Base-by-base conservation (phyloP, 2,797 vertebrate species). In the Pseudopleuronectes americanus region DNA sequence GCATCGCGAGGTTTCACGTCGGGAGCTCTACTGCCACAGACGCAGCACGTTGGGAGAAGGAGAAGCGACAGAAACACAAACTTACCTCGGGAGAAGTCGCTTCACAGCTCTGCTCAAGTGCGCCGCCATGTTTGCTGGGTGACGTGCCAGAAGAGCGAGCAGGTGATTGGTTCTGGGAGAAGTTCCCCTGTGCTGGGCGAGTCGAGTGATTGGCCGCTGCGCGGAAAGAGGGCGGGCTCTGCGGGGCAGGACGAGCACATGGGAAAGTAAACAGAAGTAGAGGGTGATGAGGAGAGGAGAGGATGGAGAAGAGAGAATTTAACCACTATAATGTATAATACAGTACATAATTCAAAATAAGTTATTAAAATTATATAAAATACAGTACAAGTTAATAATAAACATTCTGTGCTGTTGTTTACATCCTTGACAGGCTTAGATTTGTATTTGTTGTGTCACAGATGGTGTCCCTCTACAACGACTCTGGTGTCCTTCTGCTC, bases 81-180 rank as follows among this genome's bases (percentile, higher is more conserved):
- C 95, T 95, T 91, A 95, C 95, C 85, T 90, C 45, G 80, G 68
- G 1, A 70, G 19, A 71, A 90, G 64, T 77, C 80, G 81, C 75
- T 71, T 89, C 69, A 75, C 74, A 31, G 86, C 64, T 76, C 82
- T 74, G 63, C 33, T 65, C 2, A 92, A 79, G 90, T 67, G 81
- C 68, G 90, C 89, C 87, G 95, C 94, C 94, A 95, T 95, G 69
- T 92, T 94, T 85, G 19, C 19, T 57, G 3, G 17, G 54, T 80
- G 64, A 86, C 78, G 76, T 60, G 28, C 14, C 0, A 24, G 12
- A 12, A 43, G 4, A 31, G 19, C 3, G 0, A 5, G 21, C 72
- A 3, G 21, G 57, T 4, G 3, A 95, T 94, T 94, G 94, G 94
- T 17, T 87, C n/a, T 14, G 3, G 4, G 1, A 13, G 24, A 0